phyloP scores from a whole-genome alignment of 2,797 vertebrate species.

The Zalophus californianus region DNA sequence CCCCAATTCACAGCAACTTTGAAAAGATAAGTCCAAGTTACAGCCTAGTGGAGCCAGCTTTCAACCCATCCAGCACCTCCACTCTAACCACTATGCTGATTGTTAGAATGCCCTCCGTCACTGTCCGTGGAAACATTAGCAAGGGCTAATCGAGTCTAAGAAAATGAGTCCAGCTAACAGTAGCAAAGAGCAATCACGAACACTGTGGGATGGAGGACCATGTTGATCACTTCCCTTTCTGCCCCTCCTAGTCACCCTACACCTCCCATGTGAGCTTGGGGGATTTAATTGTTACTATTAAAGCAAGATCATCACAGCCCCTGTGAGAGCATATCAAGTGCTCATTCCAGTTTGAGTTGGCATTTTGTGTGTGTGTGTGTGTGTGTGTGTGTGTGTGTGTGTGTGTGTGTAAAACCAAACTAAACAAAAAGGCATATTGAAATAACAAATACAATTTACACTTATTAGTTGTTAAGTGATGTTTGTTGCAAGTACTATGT shows the following conservation, averaged over 20 bases:
- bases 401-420: not conserved
- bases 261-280: not conserved
- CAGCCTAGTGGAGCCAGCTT: not conserved
- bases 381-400: too few relatives aligned
- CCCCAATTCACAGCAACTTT: not conserved
- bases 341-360: not conserved
- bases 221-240: not conserved
- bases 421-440: not conserved
- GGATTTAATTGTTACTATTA: not conserved
- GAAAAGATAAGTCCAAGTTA: not conserved
- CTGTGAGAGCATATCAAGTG: not conserved
- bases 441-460: not conserved
- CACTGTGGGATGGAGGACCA: rapidly evolving
- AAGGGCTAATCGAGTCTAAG: not conserved
- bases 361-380: not conserved
- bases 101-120: not conserved
- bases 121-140: not conserved
- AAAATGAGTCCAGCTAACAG: not conserved
- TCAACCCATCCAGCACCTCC: not conserved
- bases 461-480: not conserved
- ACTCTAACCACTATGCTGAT: not conserved
- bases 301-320: not conserved
- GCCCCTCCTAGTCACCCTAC: not conserved
- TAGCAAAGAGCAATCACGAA: not conserved
- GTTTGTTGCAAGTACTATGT: not conserved